phyloP scores from a whole-genome alignment of 2,888 invertebrate species.

The Athalia circularis region DNA sequence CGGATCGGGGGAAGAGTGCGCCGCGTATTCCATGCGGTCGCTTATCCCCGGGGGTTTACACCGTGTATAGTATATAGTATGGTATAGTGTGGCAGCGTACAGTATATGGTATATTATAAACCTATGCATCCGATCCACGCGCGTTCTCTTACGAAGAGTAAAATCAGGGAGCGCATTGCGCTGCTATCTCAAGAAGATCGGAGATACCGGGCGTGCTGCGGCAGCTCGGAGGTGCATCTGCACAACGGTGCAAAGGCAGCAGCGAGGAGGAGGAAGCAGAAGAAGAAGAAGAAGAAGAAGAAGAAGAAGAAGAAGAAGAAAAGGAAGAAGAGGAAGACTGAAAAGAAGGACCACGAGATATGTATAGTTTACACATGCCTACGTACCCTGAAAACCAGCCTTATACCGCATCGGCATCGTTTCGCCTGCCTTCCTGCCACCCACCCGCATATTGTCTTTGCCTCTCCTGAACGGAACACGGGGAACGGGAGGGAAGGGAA shows the following conservation, averaged over 20 bases:
- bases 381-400: background rate
- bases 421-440: background rate
- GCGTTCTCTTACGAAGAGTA: background rate
- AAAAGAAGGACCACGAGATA: too few species aligned
- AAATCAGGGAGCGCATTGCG: background rate
- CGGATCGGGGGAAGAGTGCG: conserved; percentile 51
- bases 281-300: too few species aligned
- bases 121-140: background rate
- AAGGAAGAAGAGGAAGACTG: too few species aligned
- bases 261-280: too few species aligned
- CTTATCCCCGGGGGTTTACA: conserved; percentile 10
- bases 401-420: background rate
- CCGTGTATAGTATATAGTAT: background rate
- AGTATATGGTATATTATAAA: too few species aligned
- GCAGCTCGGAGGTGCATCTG: background rate
- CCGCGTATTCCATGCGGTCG: conserved; percentile 46
- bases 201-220: background rate
- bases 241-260: too few species aligned
- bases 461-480: background rate
- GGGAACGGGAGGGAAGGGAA: background rate
- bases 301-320: too few species aligned
- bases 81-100: too few species aligned
- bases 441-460: background rate
- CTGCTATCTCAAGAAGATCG: conserved; percentile 3
- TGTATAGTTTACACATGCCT: background rate